A percentile compares a stretch with the other conserved stretches of the same genome.
These are phyloP conservation scores for Bufo gargarizans DNA, from an alignment of 2,113 vertebrate species.

Conservation along the genomic window DNA sequence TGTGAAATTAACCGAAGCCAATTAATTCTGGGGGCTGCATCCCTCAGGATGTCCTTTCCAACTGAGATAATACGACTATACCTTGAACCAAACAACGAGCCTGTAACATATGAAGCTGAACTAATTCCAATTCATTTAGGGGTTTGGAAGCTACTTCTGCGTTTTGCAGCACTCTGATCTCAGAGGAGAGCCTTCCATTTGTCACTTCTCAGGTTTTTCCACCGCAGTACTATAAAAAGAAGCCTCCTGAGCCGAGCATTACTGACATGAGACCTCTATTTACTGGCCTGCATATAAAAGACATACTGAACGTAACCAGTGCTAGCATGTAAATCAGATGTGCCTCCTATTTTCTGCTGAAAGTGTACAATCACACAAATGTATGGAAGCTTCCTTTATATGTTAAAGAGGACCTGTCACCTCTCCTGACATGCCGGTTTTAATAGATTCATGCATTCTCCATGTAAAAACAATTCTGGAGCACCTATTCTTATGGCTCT, in stretches of 20 bases:
- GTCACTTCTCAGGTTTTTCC: neutral
- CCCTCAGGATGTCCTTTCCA: conserved; percentile 35
- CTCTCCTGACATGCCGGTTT: too few relatives aligned
- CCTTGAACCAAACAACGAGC: conserved; percentile 47
- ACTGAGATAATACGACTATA: conserved; percentile 41
- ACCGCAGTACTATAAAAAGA: neutral
- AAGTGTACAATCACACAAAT: conserved; percentile 21
- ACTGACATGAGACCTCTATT: conserved; percentile 37
- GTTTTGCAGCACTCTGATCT: conserved; percentile 3
- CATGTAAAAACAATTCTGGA: too few relatives aligned
- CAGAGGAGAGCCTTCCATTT: conserved; percentile 26
- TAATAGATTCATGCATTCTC: too few relatives aligned
- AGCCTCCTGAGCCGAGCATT: conserved; percentile 10
- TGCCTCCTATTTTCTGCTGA: conserved; percentile 40
- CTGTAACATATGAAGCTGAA: conserved; percentile 53
- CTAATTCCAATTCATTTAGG: conserved; percentile 51
- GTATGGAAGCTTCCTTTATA: neutral
- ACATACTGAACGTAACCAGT: conserved; percentile 47
- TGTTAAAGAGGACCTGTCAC: too few relatives aligned
- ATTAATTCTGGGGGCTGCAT: conserved; percentile 43
- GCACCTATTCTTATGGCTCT: too few relatives aligned
- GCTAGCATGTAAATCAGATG: conserved; percentile 26
- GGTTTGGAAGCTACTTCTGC: conserved; percentile 17
- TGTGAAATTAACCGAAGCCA: conserved; percentile 47
- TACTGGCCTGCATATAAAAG: conserved; percentile 38